Evolutionary conservation across 2,888 invertebrate species (phyloP).

Genomic region (Dorcus parallelipipedus): DNA sequence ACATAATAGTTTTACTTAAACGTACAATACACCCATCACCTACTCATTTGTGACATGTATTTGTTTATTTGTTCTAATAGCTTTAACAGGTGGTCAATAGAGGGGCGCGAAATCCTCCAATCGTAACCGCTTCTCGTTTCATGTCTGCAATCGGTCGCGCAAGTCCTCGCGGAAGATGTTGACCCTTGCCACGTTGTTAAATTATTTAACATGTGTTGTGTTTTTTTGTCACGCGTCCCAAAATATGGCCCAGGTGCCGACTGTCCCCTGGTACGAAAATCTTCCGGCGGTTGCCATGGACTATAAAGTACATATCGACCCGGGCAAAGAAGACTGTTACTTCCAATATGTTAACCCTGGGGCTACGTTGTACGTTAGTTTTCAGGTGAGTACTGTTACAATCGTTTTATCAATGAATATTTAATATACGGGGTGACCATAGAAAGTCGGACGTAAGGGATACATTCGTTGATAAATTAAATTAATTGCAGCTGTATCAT

Average conservation of each 20-base stretch:
- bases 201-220: slow-evolving; percentile 21
- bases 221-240: slow-evolving; percentile 20
- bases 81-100: no score
- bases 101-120: no score
- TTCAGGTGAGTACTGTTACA: slow-evolving; percentile 65
- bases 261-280: slow-evolving; percentile 79
- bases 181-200: slow-evolving; percentile 30
- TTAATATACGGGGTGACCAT: no score
- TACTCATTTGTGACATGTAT: no score
- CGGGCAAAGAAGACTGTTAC: slow-evolving; percentile 94
- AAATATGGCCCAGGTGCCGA: slow-evolving; percentile 37
- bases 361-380: slow-evolving; percentile 90
- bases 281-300: slow-evolving; percentile 92
- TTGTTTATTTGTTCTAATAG: no score
- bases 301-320: slow-evolving; percentile 91
- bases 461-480: no score
- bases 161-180: slow-evolving; percentile 10
- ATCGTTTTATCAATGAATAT: no score
- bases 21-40: no score
- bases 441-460: no score
- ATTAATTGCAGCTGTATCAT: no score
- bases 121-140: background rate
- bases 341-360: slow-evolving; percentile 90
- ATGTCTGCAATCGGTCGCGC: slow-evolving; percentile 11
- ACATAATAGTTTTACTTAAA: no score